Percentiles rank a stretch among this genome's conserved stretches.
Evolutionary conservation across 30 jellyfish, hydroid and myxozoan species (phyloP).

Genomic region (Morbakka virulenta): DNA sequence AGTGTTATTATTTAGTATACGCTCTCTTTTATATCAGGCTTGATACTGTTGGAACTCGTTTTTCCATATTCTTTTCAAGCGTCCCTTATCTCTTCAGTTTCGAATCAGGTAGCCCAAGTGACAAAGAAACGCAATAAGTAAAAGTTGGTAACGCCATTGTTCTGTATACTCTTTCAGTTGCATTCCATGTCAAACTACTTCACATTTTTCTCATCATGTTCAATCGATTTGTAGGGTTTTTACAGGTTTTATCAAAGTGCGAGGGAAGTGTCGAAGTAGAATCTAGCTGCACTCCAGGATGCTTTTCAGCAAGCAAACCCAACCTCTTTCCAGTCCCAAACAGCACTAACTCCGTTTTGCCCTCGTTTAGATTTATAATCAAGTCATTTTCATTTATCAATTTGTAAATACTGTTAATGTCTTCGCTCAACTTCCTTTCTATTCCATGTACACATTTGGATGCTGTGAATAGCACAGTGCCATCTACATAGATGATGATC

Average conservation of each 20-base stretch:
- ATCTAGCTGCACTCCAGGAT: too few relatives aligned
- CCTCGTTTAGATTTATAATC: too few relatives aligned
- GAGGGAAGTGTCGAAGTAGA: too few relatives aligned
- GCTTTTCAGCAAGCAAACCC: too few relatives aligned
- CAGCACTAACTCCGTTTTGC: too few relatives aligned
- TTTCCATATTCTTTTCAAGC: slow-evolving; percentile 6
- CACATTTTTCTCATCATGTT: slow-evolving; percentile 39
- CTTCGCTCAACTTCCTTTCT: too few relatives aligned
- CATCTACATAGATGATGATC: slow-evolving; percentile 55
- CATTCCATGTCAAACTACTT: slow-evolving; percentile 36
- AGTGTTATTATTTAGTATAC: not conserved
- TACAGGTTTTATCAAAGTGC: too few relatives aligned
- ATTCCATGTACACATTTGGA: too few relatives aligned
- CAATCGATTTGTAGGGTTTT: slow-evolving; percentile 55
- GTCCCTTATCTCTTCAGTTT: slow-evolving; percentile 26
- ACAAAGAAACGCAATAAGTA: slow-evolving; percentile 43
- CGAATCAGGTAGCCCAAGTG: slow-evolving; percentile 37
- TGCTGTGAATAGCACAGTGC: slow-evolving; percentile 50
- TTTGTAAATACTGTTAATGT: too few relatives aligned
- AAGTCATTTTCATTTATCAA: too few relatives aligned
- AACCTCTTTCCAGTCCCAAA: too few relatives aligned
- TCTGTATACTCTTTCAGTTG: slow-evolving; percentile 58
- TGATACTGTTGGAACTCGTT: not conserved
- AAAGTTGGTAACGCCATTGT: slow-evolving; percentile 47
- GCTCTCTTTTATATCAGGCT: not conserved